Conservation (phyloP, 2,113 vertebrate genomes). For the Heteronetta atricapilla region DNA sequence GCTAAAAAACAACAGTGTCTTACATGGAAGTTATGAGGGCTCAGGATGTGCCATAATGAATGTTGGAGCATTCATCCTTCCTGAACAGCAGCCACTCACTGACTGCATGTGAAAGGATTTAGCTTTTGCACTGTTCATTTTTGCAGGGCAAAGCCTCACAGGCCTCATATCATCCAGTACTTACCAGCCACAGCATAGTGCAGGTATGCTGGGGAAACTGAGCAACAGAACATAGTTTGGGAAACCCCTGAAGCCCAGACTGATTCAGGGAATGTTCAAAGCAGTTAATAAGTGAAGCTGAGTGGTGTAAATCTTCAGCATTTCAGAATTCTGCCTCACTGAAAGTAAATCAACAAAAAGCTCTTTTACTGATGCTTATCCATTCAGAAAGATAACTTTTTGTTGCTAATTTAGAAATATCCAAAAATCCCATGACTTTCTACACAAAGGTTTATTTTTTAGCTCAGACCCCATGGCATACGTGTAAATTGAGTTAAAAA, state of each 20-base stretch:
- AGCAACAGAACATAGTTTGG: background rate
- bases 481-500: background rate
- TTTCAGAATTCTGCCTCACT: background rate
- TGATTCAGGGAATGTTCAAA: background rate
- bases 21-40: background rate
- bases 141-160: background rate
- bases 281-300: background rate
- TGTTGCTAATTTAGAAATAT: background rate
- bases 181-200: rapidly evolving
- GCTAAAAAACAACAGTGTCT: no score
- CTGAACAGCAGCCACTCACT: background rate
- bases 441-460: background rate
- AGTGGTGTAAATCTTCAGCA: background rate
- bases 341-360: background rate
- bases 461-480: background rate
- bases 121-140: background rate
- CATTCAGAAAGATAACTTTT: background rate
- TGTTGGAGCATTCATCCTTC: background rate
- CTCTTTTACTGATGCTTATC: background rate
- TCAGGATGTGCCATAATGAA: background rate
- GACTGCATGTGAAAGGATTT: background rate
- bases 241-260: background rate
- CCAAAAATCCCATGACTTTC: background rate
- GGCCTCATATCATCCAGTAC: background rate
- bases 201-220: background rate